A percentile compares a stretch with the other conserved stretches of the same genome.
These are phyloP conservation scores for Phacellophora camtschatica DNA, from an alignment of 30 jellyfish, hydroid and myxozoan genomes.

Conservation along the genomic window DNA sequence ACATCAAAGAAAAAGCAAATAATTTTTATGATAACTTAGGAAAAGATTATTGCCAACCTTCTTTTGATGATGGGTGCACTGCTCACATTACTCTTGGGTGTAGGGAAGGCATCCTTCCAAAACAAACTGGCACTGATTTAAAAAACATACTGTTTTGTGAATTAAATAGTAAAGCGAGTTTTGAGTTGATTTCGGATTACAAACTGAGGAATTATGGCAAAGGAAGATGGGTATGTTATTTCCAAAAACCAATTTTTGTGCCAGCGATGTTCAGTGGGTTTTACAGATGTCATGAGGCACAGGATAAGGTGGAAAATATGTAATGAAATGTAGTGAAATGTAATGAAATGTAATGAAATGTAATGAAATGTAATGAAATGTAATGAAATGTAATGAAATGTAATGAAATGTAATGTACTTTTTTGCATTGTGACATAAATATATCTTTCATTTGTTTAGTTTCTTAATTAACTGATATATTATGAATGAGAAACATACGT, in stretches of 20 bases:
- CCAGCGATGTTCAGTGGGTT: constrained; percentile 23
- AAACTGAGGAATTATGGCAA: constrained; percentile 30
- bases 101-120: constrained; percentile 37
- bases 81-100: constrained; percentile 75
- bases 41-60: neutral
- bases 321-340: no score
- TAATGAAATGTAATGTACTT: no score
- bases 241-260: constrained; percentile 2
- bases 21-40: neutral
- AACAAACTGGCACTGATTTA: constrained; percentile 29
- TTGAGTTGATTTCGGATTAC: neutral
- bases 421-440: no score
- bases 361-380: no score
- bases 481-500: no score
- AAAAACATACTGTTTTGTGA: constrained; percentile 22
- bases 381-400: no score
- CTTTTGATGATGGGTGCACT: constrained; percentile 58
- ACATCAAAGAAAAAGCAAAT: neutral
- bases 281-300: neutral
- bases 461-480: no score
- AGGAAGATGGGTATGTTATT: constrained; percentile 63
- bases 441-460: no score
- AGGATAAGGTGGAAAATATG: no score
- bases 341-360: no score
- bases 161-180: neutral